Evolutionary conservation across 2,113 vertebrate genomes (phyloP).

Genomic region (Eolophus roseicapilla): DNA sequence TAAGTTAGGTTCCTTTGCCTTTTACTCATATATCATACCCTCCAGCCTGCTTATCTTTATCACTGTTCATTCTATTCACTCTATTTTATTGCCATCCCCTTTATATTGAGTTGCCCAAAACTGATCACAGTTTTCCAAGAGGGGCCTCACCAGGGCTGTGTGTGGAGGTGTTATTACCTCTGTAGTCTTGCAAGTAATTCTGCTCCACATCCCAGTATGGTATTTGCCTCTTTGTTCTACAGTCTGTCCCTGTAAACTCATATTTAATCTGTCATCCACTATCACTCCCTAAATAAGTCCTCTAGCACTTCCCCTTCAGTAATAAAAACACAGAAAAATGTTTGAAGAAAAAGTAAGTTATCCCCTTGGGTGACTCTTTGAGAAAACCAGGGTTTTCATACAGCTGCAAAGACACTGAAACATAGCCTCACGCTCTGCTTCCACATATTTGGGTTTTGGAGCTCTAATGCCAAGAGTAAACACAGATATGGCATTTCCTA

Average conservation of each 20-base stretch:
- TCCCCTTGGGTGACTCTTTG: conserved; percentile 26
- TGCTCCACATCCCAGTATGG: conserved; percentile 42
- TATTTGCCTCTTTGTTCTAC: conserved; percentile 60
- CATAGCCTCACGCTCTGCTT: neutral
- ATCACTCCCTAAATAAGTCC: conserved; percentile 63
- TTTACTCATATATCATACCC: conserved; percentile 35
- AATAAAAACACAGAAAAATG: conserved; percentile 56
- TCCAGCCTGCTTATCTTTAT: conserved; percentile 50
- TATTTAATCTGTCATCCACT: conserved; percentile 68
- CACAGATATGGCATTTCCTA: conserved; percentile 7
- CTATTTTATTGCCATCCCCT: conserved; percentile 46
- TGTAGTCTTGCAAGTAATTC: conserved; percentile 54
- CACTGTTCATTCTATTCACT: conserved; percentile 31
- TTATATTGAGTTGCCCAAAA: conserved; percentile 53
- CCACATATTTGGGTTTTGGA: neutral
- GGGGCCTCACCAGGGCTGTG: conserved; percentile 13
- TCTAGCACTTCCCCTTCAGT: conserved; percentile 47
- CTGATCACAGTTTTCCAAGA: conserved; percentile 49
- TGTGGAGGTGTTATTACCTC: conserved; percentile 55
- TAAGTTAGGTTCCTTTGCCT: conserved; percentile 1
- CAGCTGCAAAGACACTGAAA: conserved; percentile 7
- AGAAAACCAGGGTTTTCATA: conserved; percentile 11
- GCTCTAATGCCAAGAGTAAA: neutral
- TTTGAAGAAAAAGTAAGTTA: conserved; percentile 51
- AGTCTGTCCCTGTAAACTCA: conserved; percentile 35